These are phyloP conservation scores for Salmo trutta DNA, from an alignment of 2,797 vertebrate genomes.

Conservation along the genomic window DNA sequence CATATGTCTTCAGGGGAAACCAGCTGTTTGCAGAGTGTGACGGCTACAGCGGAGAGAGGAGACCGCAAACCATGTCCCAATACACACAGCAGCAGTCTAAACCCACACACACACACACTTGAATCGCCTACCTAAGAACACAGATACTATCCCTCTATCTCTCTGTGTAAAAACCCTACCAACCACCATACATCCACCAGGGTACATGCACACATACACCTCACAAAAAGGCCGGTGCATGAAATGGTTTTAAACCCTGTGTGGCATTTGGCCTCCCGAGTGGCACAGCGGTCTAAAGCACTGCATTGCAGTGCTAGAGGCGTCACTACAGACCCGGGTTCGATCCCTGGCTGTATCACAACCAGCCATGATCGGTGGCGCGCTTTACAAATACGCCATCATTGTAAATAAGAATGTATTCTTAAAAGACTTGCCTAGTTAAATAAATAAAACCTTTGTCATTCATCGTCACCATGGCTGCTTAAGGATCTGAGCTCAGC, in stretches of 20 bases:
- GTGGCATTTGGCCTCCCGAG: not conserved
- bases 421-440: too few relatives aligned
- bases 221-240: not conserved
- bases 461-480: not conserved
- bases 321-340: too few relatives aligned
- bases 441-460: not conserved
- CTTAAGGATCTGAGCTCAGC: not conserved
- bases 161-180: not conserved
- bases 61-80: not conserved
- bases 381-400: too few relatives aligned
- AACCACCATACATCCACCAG: not conserved
- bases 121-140: not conserved
- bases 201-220: not conserved
- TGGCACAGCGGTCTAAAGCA: too few relatives aligned
- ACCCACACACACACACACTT: not conserved
- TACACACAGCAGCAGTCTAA: not conserved
- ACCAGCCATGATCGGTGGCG: too few relatives aligned
- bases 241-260: not conserved
- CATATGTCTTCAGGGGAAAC: slow-evolving; percentile 6
- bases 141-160: not conserved
- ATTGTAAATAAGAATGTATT: too few relatives aligned
- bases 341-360: too few relatives aligned
- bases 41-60: not conserved
- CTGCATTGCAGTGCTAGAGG: too few relatives aligned
- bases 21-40: not conserved